These are phyloP conservation scores for Heliothis subflexa DNA, from an alignment of 1,140 invertebrate species.

Conservation along the genomic window DNA sequence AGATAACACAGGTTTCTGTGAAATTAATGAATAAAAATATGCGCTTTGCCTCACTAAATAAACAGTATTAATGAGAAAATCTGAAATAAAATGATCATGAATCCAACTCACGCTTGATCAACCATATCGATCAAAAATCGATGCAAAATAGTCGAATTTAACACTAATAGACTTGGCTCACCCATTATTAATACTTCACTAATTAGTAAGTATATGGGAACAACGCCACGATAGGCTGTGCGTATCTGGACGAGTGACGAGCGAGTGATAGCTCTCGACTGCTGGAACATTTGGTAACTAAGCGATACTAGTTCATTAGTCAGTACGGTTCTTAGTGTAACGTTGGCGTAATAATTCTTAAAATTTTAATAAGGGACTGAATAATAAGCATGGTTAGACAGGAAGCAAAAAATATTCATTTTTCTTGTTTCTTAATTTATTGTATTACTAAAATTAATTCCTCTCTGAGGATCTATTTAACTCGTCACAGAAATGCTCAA, in stretches of 20 bases:
- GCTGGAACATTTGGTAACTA: conserved; percentile 39
- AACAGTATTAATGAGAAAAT: not conserved
- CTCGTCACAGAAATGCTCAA: too few relatives aligned
- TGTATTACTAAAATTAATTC: too few relatives aligned
- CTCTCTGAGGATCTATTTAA: too few relatives aligned
- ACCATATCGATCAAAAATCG: too few relatives aligned
- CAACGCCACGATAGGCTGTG: conserved; percentile 12
- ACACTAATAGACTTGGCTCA: not conserved
- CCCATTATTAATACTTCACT: not conserved
- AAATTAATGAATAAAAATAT: not conserved
- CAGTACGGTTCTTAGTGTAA: conserved; percentile 34
- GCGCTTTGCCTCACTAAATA: not conserved
- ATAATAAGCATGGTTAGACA: conserved; percentile 18
- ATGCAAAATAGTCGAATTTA: too few relatives aligned
- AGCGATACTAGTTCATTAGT: conserved; percentile 51
- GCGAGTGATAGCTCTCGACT: conserved; percentile 36
- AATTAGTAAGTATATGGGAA: not conserved
- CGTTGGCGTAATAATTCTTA: conserved; percentile 32
- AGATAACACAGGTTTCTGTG: conserved; percentile 28
- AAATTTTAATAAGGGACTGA: conserved; percentile 9
- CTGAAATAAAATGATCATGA: too few relatives aligned
- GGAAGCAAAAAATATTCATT: too few relatives aligned
- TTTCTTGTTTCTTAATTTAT: too few relatives aligned
- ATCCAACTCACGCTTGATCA: too few relatives aligned
- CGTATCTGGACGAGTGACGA: conserved; percentile 34